phyloP scores from a whole-genome alignment of 2,113 vertebrate species.

The Aegithalos caudatus region DNA sequence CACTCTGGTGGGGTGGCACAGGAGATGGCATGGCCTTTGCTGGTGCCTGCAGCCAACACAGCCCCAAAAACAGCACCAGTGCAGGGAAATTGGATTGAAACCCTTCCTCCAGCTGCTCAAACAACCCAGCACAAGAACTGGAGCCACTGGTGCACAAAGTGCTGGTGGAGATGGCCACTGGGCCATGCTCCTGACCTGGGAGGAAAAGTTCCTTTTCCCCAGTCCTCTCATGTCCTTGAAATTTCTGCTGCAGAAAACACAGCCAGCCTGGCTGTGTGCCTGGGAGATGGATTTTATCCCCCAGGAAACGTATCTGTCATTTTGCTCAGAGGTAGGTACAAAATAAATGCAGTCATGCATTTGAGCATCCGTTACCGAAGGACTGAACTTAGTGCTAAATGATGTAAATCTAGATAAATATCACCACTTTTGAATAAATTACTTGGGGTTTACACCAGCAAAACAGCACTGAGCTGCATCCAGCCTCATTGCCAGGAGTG shows the following conservation, averaged over 20 bases:
- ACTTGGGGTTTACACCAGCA: not conserved
- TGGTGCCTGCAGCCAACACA: not conserved
- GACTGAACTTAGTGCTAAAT: not conserved
- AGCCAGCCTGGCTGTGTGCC: not conserved
- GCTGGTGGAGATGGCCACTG: not conserved
- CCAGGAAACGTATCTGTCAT: constrained; percentile 59
- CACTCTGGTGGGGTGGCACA: not conserved
- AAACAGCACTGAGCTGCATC: not conserved
- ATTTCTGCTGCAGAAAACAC: not conserved
- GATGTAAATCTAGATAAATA: constrained; percentile 63
- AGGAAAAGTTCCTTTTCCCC: not conserved
- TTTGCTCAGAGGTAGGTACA: constrained; percentile 37
- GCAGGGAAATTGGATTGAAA: not conserved
- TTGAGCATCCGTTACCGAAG: constrained; percentile 17
- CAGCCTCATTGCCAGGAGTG: not conserved
- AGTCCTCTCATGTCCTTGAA: not conserved
- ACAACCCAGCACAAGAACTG: not conserved
- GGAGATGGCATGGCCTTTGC: not conserved
- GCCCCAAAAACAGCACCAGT: not conserved
- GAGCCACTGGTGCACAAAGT: not conserved
- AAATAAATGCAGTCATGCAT: constrained; percentile 41
- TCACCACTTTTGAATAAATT: constrained; percentile 24
- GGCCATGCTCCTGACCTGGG: not conserved
- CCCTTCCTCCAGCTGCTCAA: accelerated
- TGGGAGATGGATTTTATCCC: constrained; percentile 58